phyloP scores from a whole-genome alignment of 2,797 vertebrate species.

The Ctenochaetus hawaiiensis region DNA sequence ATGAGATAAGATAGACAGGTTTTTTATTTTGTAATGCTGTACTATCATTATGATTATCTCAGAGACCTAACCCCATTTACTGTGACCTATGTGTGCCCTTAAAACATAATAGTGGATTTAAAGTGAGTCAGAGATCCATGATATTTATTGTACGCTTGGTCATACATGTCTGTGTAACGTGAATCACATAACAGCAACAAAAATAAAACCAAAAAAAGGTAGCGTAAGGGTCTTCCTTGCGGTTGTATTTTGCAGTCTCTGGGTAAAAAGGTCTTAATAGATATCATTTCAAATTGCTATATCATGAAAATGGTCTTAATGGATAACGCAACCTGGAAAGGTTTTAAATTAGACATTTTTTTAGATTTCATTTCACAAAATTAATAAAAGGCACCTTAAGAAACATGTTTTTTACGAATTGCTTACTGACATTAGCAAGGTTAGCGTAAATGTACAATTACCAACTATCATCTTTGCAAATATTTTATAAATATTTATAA shows the following conservation, averaged over 20 bases:
- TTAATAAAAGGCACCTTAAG: no score
- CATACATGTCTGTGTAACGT: no score
- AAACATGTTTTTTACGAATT: not conserved
- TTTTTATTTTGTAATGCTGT: slow-evolving; percentile 50
- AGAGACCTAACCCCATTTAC: slow-evolving; percentile 21
- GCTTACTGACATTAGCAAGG: not conserved
- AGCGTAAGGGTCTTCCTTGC: no score
- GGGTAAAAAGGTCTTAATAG: no score
- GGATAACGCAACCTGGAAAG: no score
- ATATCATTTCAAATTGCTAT: not conserved
- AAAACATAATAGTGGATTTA: slow-evolving; percentile 28
- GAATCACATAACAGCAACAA: no score
- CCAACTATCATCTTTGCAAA: not conserved
- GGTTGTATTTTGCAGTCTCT: no score
- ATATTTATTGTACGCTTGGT: no score
- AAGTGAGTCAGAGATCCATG: slow-evolving; percentile 8
- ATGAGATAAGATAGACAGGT: slow-evolving; percentile 63
- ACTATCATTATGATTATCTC: slow-evolving; percentile 66
- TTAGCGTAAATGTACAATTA: not conserved
- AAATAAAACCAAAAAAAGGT: no score
- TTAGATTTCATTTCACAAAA: no score
- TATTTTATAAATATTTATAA: not conserved
- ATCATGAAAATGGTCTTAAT: not conserved
- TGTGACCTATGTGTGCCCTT: slow-evolving; percentile 48
- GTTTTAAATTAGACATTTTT: not conserved